Base-by-base conservation (phyloP, 37 sponge, comb jelly and placozoan genomes). In the Amphimedon queenslandica region DNA sequence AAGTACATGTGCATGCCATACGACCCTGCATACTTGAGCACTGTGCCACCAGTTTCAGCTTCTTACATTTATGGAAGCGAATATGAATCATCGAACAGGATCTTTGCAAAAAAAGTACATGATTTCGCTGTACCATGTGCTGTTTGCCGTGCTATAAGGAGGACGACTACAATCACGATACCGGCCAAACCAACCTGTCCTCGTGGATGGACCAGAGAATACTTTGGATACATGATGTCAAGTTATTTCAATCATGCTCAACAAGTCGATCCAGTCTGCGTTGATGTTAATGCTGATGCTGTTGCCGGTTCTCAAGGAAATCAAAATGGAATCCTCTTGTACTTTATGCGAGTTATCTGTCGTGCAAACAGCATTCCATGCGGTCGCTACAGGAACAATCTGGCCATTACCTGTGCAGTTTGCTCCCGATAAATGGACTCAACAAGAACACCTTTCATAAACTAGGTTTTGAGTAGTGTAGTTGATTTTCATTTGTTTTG, bases 391-490 rank as follows among this genome's bases (percentile, higher is more conserved):
- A 58, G 77, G 27, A 10, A 30, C 5, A 31, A 40, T 25, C 71
- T 77, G 58, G 84, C 77, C 34, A 72, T 84, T 11, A 75, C 72
- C 37, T 84, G 84, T 77, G 84, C 38, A 18, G 84, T 84, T 57
- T 84, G 84, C 36, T 70, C 78, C 58, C n/a, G n/a, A n/a, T n/a
- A n/a, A n/a, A n/a, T n/a, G n/a, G n/a, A n/a, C n/a, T n/a, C n/a
- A n/a, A n/a, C n/a, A n/a, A n/a, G n/a, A n/a, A n/a, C n/a, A n/a
- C n/a, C n/a, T n/a, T n/a, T n/a, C n/a, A n/a, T n/a, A n/a, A n/a
- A n/a, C n/a, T n/a, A n/a, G n/a, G n/a, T n/a, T n/a, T n/a, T n/a
- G n/a, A n/a, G n/a, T n/a, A n/a, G n/a, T n/a, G n/a, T n/a, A n/a
- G n/a, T n/a, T n/a, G n/a, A n/a, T n/a, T n/a, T n/a, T n/a, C n/a